These are phyloP conservation scores for Drosophila biarmipes DNA, from an alignment of 1,140 invertebrate species.

Conservation along the genomic window DNA sequence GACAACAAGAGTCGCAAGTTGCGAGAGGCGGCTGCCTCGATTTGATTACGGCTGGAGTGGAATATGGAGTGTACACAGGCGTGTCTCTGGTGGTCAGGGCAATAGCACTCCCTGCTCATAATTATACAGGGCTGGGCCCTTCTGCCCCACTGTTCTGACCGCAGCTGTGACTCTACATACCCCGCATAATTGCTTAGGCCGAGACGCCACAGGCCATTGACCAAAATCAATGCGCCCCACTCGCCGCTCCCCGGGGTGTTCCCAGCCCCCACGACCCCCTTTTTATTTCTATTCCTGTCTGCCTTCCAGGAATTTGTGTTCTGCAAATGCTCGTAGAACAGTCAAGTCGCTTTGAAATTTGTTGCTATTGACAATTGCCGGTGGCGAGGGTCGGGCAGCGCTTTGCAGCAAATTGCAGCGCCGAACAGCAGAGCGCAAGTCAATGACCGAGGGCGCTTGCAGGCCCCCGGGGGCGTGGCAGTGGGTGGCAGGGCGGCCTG, in stretches of 20 bases:
- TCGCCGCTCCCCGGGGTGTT: conserved; percentile 6
- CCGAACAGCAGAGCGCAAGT: conserved; percentile 49
- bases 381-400: not conserved
- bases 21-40: conserved; percentile 17
- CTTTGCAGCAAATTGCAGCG: conserved; percentile 64
- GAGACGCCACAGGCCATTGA: conserved; percentile 66
- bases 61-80: not conserved
- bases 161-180: not conserved
- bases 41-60: conserved; percentile 48
- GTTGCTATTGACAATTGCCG: conserved; percentile 77
- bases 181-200: conserved; percentile 14
- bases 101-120: not conserved
- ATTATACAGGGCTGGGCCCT: too few relatives aligned
- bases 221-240: conserved; percentile 72
- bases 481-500: not conserved
- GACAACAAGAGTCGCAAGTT: conserved; percentile 49
- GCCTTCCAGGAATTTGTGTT: conserved; percentile 27
- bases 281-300: conserved; percentile 4
- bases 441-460: conserved; percentile 68
- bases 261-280: not conserved
- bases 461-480: conserved; percentile 17
- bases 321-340: conserved; percentile 25
- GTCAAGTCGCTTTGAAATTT: conserved; percentile 58
- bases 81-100: not conserved
- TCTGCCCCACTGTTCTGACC: not conserved